Evolutionary conservation across 1,140 invertebrate species (phyloP).

Genomic region (Megalonaias nervosa): DNA sequence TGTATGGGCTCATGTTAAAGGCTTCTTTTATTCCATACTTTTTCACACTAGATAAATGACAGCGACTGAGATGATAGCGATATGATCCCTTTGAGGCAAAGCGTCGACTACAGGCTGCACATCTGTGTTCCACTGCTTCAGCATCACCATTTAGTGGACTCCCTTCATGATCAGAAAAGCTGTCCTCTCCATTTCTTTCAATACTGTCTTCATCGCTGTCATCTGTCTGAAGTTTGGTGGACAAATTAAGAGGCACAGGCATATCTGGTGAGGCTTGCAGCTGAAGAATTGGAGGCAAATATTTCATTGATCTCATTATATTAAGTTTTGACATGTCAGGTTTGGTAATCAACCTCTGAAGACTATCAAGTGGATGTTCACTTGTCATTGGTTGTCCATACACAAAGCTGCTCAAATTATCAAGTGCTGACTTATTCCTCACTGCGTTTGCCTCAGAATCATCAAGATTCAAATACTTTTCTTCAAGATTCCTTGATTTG

Average conservation of each 20-base stretch:
- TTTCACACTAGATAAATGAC: constrained; percentile 82
- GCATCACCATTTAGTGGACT: constrained; percentile 44
- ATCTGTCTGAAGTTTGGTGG: constrained; percentile 46
- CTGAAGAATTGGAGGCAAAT: constrained; percentile 30
- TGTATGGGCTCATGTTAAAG: constrained; percentile 75
- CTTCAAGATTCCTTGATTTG: constrained; percentile 47
- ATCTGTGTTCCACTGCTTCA: constrained; percentile 76
- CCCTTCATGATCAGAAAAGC: constrained; percentile 49
- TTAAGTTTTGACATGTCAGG: constrained; percentile 80
- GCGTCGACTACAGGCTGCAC: constrained; percentile 95
- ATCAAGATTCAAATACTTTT: constrained; percentile 56
- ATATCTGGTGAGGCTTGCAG: constrained; percentile 30
- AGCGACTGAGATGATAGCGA: constrained; percentile 95
- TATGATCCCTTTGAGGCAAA: constrained; percentile 98
- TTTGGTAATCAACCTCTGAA: constrained; percentile 96
- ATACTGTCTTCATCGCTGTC: constrained; percentile 42
- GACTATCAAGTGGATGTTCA: constrained; percentile 84
- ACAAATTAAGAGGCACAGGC: constrained; percentile 55
- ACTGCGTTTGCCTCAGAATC: constrained; percentile 34
- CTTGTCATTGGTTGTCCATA: constrained; percentile 65
- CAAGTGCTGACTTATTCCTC: constrained; percentile 52
- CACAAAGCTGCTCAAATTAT: constrained; percentile 66
- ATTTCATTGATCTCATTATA: constrained; percentile 30
- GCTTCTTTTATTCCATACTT: constrained; percentile 85
- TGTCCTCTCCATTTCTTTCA: constrained; percentile 35